Evolutionary conservation across 2,797 vertebrate genomes (phyloP).

Genomic region (Acanthurus lineatus): DNA sequence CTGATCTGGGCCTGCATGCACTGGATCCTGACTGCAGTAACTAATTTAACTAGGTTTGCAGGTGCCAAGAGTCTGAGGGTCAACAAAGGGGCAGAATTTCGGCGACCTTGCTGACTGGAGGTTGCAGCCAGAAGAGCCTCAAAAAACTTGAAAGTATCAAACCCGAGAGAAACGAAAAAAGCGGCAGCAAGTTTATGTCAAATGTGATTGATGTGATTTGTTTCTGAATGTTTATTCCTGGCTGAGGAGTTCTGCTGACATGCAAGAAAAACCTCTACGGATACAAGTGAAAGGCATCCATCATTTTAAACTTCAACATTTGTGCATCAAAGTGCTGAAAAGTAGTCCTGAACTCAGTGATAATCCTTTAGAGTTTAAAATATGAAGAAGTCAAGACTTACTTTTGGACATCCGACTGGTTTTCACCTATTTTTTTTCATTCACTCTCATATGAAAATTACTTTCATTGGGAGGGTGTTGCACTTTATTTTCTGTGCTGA

Average conservation of each 20-base stretch:
- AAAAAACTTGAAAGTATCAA: constrained; percentile 31
- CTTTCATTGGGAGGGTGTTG: neutral
- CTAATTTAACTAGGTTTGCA: constrained; percentile 29
- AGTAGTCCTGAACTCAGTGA: constrained; percentile 42
- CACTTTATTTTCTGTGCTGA: neutral
- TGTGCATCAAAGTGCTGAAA: constrained; percentile 57
- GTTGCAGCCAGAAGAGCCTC: neutral
- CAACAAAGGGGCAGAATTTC: constrained; percentile 11
- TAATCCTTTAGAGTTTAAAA: constrained; percentile 45
- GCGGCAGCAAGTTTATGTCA: constrained; percentile 47
- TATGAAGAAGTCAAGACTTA: constrained; percentile 35
- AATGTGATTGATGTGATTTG: constrained; percentile 74
- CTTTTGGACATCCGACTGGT: constrained; percentile 13
- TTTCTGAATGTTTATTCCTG: constrained; percentile 70
- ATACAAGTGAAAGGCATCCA: constrained; percentile 66
- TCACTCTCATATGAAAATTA: neutral
- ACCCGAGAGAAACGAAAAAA: constrained; percentile 32
- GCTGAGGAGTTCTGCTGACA: constrained; percentile 73
- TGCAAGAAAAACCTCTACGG: constrained; percentile 62
- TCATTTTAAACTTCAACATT: constrained; percentile 63
- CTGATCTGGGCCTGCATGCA: neutral
- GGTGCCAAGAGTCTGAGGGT: constrained; percentile 28
- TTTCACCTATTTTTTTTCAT: constrained; percentile 5
- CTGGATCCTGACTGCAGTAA: constrained; percentile 5
- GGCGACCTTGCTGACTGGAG: constrained; percentile 8